A percentile compares a stretch with the other conserved stretches of the same genome.
Evolutionary conservation across 2,888 invertebrate genomes (phyloP).

Genomic region (Tuta absoluta): DNA sequence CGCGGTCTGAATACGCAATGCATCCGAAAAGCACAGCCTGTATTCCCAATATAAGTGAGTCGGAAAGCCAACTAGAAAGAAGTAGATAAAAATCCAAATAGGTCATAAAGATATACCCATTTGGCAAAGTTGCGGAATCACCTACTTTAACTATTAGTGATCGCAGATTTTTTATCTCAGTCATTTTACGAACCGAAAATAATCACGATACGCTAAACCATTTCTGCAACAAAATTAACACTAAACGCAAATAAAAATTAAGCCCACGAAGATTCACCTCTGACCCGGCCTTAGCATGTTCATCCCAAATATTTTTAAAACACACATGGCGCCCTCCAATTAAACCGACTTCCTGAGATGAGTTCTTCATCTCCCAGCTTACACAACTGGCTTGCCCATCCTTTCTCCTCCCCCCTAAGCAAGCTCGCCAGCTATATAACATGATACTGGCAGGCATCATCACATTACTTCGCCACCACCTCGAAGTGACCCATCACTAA

Average conservation of each 20-base stretch:
- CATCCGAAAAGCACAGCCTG: too few species aligned
- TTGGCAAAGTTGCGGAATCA: too few species aligned
- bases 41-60: too few species aligned
- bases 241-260: slow-evolving; percentile 2
- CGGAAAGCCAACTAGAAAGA: too few species aligned
- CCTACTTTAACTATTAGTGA: too few species aligned
- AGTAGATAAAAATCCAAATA: too few species aligned
- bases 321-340: slow-evolving; percentile 69
- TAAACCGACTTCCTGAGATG: slow-evolving; percentile 66
- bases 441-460: slow-evolving; percentile 58
- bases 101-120: too few species aligned
- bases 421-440: slow-evolving; percentile 68
- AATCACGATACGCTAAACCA: not conserved
- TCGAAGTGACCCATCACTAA: slow-evolving; percentile 74
- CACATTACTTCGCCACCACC: slow-evolving; percentile 73
- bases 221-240: slow-evolving; percentile 5
- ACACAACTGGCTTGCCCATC: slow-evolving; percentile 68
- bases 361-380: slow-evolving; percentile 71
- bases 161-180: not conserved
- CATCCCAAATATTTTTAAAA: slow-evolving; percentile 51
- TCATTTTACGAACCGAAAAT: not conserved
- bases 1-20: too few species aligned
- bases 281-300: slow-evolving; percentile 46
- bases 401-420: slow-evolving; percentile 77
- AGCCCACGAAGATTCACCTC: slow-evolving; percentile 41